Conservation (phyloP, 2,113 vertebrate genomes). For the Brachypodius melanocephalos region DNA sequence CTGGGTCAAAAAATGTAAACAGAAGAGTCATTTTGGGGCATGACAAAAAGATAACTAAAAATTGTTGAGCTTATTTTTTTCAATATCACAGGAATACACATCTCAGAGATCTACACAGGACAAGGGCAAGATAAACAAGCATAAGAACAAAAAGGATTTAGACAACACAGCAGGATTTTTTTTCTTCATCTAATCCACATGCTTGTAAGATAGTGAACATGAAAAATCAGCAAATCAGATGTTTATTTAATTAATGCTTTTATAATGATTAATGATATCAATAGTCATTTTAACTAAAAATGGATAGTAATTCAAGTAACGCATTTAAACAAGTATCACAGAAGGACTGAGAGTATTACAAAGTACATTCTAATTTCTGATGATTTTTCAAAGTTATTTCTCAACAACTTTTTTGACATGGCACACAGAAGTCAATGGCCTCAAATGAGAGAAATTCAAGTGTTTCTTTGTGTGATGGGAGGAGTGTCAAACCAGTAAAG, state of each 20-base stretch:
- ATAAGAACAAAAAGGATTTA: not conserved
- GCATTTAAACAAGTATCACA: not conserved
- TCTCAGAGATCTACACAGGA: not conserved
- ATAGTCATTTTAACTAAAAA: constrained; percentile 46
- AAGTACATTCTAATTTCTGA: not conserved
- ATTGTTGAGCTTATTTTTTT: not conserved
- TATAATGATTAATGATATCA: constrained; percentile 53
- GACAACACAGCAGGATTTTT: not conserved
- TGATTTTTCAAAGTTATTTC: not conserved
- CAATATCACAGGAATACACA: not conserved
- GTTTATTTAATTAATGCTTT: constrained; percentile 52
- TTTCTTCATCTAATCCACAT: not conserved
- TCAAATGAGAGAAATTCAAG: not conserved
- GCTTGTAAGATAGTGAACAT: not conserved
- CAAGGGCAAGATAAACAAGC: not conserved
- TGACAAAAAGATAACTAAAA: not conserved
- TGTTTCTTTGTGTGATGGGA: not conserved
- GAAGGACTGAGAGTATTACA: not conserved
- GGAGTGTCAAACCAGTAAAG: not conserved
- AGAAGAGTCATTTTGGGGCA: not conserved
- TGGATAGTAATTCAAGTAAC: not conserved
- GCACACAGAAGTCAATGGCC: not conserved
- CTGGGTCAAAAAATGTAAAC: constrained; percentile 9
- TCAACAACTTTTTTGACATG: not conserved
- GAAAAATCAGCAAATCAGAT: constrained; percentile 60